Percentiles rank a stretch among this genome's conserved stretches.
Conservation (phyloP, 1,140 invertebrate genomes). For the Wasmannia auropunctata region DNA sequence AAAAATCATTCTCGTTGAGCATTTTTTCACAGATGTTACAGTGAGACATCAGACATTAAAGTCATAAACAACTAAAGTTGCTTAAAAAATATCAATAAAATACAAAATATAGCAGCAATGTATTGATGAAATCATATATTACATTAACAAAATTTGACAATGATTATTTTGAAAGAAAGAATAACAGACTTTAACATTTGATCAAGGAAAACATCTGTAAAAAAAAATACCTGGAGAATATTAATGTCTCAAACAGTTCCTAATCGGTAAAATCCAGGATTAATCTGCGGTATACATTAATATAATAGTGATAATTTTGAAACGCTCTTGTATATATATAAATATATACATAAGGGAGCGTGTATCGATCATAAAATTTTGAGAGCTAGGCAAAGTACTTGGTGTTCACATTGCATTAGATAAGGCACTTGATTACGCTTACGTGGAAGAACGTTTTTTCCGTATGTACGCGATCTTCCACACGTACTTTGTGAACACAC, state of each 20-base stretch:
- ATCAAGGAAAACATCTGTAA: neutral
- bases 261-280: neutral
- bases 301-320: slow-evolving; percentile 1
- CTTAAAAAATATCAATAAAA: neutral
- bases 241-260: neutral
- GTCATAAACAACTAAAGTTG: neutral
- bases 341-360: neutral
- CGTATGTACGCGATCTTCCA: neutral
- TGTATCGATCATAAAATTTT: neutral
- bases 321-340: neutral
- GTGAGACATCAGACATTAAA: slow-evolving; percentile 8
- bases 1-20: neutral
- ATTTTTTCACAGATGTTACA: neutral
- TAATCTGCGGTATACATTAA: neutral
- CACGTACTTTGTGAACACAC: neutral
- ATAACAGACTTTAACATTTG: neutral
- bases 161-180: neutral
- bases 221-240: neutral
- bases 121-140: neutral
- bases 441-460: neutral
- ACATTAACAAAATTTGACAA: slow-evolving; percentile 5
- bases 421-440: slow-evolving; percentile 34
- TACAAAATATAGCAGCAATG: neutral
- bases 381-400: slow-evolving; percentile 6
- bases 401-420: neutral